Conservation (phyloP, 2,113 vertebrate species). For the Pluvialis apricaria region DNA sequence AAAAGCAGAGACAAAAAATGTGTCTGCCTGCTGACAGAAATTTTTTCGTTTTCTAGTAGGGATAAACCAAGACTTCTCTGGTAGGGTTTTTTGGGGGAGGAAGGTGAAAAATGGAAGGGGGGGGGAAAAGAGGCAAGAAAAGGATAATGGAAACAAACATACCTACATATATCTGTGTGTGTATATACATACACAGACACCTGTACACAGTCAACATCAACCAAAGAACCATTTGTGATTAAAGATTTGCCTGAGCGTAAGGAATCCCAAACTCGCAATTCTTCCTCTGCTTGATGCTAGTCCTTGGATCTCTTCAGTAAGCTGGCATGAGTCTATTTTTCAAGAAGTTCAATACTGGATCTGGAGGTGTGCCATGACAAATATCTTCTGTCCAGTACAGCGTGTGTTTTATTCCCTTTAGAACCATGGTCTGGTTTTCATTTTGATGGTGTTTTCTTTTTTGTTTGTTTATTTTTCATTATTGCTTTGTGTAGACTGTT, state of each 20-base stretch:
- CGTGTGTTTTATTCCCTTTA: neutral
- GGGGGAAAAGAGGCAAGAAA: neutral
- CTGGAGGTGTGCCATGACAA: neutral
- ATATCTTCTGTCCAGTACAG: neutral
- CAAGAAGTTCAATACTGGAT: neutral
- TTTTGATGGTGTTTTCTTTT: neutral
- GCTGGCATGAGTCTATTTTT: neutral
- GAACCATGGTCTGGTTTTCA: neutral
- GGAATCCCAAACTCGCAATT: neutral
- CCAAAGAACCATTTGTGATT: neutral
- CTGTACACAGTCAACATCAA: neutral
- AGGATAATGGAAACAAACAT: neutral
- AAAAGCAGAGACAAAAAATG: neutral
- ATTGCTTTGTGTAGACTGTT: neutral
- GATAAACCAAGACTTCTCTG: neutral
- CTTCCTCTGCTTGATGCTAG: neutral
- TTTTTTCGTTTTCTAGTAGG: neutral
- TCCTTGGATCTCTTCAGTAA: neutral
- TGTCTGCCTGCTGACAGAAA: neutral
- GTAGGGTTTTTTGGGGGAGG: neutral
- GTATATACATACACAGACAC: rapidly evolving
- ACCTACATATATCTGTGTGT: rapidly evolving
- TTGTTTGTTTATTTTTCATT: neutral
- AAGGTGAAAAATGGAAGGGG: neutral
- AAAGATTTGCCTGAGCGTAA: neutral